A percentile compares a stretch with the other conserved stretches of the same genome.
phyloP scores from a whole-genome alignment of 2,888 invertebrate genomes.

The Cerastis rubricosa region DNA sequence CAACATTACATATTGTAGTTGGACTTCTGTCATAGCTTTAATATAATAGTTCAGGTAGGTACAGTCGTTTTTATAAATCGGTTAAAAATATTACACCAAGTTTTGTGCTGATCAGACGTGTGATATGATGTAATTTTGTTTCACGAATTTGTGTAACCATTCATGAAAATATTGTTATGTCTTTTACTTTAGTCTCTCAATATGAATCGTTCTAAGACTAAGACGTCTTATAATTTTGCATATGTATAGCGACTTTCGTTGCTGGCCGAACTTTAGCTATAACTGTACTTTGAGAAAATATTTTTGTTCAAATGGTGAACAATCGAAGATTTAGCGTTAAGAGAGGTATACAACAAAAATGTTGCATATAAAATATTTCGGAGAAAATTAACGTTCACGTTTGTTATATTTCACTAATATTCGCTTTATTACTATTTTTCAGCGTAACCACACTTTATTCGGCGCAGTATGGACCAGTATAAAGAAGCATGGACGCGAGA shows the following conservation, averaged over 20 bases:
- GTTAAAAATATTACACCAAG: too few relatives aligned
- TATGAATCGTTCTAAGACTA: too few relatives aligned
- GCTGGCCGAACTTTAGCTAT: neutral
- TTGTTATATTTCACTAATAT: neutral
- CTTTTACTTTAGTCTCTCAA: too few relatives aligned
- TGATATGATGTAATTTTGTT: too few relatives aligned
- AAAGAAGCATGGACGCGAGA: constrained; percentile 92
- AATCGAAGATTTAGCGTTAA: neutral
- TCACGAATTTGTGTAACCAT: too few relatives aligned
- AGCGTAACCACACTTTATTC: constrained; percentile 99
- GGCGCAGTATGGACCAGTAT: constrained; percentile 98
- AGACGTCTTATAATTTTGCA: too few relatives aligned
- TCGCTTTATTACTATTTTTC: constrained; percentile 53
- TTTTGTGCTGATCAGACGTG: too few relatives aligned
- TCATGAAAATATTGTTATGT: too few relatives aligned
- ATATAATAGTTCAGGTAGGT: neutral
- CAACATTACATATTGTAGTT: neutral
- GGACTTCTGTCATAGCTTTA: neutral
- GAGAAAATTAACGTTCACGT: neutral
- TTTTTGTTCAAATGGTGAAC: neutral
- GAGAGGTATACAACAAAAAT: neutral
- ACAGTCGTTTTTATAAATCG: too few relatives aligned
- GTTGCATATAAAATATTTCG: neutral
- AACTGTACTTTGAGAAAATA: neutral
- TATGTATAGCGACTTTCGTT: too few relatives aligned